Percentiles rank a stretch among this genome's conserved stretches.
Conservation (phyloP, 1,140 invertebrate genomes). For the Dolichoris vasculosae region DNA sequence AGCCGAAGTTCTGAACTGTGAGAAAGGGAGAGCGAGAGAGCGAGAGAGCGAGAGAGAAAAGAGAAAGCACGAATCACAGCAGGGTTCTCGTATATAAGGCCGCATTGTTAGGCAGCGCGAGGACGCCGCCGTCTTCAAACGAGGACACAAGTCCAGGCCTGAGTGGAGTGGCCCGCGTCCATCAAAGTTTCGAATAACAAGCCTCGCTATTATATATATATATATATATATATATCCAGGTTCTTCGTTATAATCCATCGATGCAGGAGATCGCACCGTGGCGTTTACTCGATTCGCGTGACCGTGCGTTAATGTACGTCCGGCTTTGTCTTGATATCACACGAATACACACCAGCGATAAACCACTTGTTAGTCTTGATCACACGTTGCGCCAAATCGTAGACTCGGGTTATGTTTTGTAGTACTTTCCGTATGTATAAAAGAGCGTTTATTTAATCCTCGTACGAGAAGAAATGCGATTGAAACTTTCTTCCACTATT, state of each 20-base stretch:
- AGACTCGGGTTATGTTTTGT: neutral
- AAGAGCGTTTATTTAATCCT: too few species aligned
- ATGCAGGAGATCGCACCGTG: neutral
- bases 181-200: slow-evolving; percentile 55
- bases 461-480: too few species aligned
- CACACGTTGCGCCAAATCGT: neutral
- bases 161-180: slow-evolving; percentile 16
- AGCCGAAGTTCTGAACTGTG: too few species aligned
- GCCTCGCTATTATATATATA: too few species aligned
- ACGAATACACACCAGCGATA: neutral
- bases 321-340: neutral
- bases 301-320: too few species aligned
- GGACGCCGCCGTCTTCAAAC: neutral
- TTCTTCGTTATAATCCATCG: slow-evolving; percentile 55
- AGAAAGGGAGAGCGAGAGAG: too few species aligned
- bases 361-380: neutral
- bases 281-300: neutral
- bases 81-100: neutral
- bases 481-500: neutral
- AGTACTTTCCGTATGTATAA: neutral
- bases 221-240: too few species aligned
- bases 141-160: neutral
- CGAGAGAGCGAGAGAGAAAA: neutral
- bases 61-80: too few species aligned
- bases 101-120: neutral